phyloP scores from a whole-genome alignment of 2,888 invertebrate species.

The Temnothorax rugatulus region DNA sequence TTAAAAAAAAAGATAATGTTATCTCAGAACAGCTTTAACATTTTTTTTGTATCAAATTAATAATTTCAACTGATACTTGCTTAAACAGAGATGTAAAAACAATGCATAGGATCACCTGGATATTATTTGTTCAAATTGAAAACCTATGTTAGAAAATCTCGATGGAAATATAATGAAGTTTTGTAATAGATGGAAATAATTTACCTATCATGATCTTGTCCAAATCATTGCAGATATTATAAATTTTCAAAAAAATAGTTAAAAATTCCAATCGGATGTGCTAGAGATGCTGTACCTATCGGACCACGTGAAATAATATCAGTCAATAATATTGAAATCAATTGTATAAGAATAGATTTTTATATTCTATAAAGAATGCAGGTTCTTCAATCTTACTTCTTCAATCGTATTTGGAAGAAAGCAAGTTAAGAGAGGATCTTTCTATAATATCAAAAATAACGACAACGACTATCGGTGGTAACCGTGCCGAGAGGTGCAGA shows the following conservation, averaged over 20 bases:
- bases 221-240: background rate
- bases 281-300: background rate
- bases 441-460: constrained; percentile 38
- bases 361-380: background rate
- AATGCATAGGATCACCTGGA: background rate
- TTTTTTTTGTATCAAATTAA: background rate
- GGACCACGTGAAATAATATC: background rate
- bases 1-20: background rate
- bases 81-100: background rate
- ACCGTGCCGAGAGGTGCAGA: constrained; percentile 34
- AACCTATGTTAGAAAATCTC: background rate
- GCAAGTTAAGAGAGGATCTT: constrained; percentile 25
- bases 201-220: background rate
- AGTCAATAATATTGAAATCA: background rate
- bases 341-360: background rate
- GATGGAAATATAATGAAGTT: background rate
- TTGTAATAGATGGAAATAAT: background rate
- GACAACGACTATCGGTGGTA: constrained; percentile 14
- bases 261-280: background rate
- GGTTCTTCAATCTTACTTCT: background rate
- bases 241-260: background rate
- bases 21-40: background rate
- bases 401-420: background rate
- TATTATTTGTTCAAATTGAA: background rate
- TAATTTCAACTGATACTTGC: background rate